Percentiles rank a stretch among this genome's conserved stretches.
Conservation (phyloP, 2,888 invertebrate genomes). For the Drosophila multiciliata region DNA sequence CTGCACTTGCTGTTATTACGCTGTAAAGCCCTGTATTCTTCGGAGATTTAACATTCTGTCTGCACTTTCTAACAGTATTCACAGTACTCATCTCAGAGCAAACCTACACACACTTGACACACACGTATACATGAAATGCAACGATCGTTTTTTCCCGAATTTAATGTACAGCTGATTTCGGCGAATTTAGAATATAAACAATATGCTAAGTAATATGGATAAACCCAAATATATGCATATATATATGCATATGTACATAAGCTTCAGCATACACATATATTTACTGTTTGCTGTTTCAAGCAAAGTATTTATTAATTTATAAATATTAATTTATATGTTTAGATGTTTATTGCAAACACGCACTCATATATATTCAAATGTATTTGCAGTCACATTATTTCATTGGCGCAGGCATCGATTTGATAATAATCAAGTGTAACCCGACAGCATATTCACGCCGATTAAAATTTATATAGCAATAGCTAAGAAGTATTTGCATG, state of each 20-base stretch:
- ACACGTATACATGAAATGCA: not conserved
- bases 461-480: slow-evolving; percentile 27
- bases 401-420: slow-evolving; percentile 29
- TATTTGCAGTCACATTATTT: not conserved
- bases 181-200: slow-evolving; percentile 5
- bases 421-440: slow-evolving; percentile 28
- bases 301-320: slow-evolving; percentile 2
- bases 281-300: slow-evolving; percentile 14
- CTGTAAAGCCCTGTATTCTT: slow-evolving; percentile 23
- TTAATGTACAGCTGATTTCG: slow-evolving; percentile 41
- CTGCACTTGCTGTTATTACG: slow-evolving; percentile 12
- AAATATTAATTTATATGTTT: slow-evolving; percentile 8
- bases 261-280: slow-evolving; percentile 1
- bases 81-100: not conserved
- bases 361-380: slow-evolving; percentile 5
- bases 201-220: slow-evolving; percentile 56
- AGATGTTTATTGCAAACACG: not conserved
- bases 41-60: slow-evolving; percentile 1
- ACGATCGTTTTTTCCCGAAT: slow-evolving; percentile 22
- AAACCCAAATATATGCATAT: not conserved
- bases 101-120: not conserved
- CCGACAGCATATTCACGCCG: slow-evolving; percentile 28
- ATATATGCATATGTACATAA: not conserved
- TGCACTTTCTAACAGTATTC: slow-evolving; percentile 15
- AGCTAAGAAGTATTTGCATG: slow-evolving; percentile 29